Evolutionary conservation across 1,140 invertebrate genomes (phyloP).

Genomic region (Saccostrea cuccullata): DNA sequence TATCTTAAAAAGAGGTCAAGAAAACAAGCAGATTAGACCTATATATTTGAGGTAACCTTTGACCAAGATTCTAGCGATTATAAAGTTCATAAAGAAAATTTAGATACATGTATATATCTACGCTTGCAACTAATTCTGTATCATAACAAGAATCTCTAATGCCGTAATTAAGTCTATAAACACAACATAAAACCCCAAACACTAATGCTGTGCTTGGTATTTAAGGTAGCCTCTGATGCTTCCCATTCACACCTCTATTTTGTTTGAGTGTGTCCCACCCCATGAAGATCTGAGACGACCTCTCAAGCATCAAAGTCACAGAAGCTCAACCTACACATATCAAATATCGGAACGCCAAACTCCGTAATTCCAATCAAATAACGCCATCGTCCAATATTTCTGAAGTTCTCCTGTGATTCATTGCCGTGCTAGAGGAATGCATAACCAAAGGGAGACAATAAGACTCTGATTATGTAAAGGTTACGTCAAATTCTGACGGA

Average conservation of each 20-base stretch:
- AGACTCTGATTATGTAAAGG: slow-evolving; percentile 2
- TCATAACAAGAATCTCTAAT: slow-evolving; percentile 15
- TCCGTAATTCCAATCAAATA: neutral
- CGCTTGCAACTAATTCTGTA: neutral
- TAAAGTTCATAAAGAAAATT: neutral
- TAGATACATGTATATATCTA: neutral
- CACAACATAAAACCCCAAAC: neutral
- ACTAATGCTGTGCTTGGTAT: neutral
- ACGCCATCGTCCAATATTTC: neutral
- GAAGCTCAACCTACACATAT: slow-evolving; percentile 9
- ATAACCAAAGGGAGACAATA: neutral
- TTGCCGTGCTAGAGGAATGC: neutral
- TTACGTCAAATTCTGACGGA: slow-evolving; percentile 1
- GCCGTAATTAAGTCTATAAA: neutral
- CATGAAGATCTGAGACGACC: neutral
- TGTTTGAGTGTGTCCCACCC: neutral
- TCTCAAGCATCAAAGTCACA: neutral
- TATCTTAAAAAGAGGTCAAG: neutral
- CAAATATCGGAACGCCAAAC: neutral
- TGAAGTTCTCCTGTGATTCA: neutral
- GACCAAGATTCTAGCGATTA: neutral
- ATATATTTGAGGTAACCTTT: neutral
- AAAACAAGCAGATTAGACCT: neutral
- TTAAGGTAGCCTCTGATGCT: neutral
- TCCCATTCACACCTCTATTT: neutral